A percentile compares a stretch with the other conserved stretches of the same genome.
phyloP scores from a whole-genome alignment of 2,797 vertebrate genomes.

The Dendrocincla tyrannina region DNA sequence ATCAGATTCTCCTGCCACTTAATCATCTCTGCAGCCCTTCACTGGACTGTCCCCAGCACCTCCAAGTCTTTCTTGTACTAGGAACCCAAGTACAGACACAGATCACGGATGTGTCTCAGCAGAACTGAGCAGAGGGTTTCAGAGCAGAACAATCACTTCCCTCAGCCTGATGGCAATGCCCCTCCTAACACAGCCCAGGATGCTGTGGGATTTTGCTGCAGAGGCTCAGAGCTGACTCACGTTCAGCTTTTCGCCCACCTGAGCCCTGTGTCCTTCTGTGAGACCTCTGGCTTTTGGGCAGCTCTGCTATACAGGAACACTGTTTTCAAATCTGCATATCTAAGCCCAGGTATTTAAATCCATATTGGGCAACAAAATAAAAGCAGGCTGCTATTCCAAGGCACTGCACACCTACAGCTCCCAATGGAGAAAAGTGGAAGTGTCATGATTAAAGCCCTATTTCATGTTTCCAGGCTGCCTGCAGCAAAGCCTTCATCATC shows the following conservation, averaged over 20 bases:
- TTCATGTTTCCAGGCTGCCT: slow-evolving; percentile 58
- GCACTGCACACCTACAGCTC: slow-evolving; percentile 41
- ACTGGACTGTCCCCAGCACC: background rate
- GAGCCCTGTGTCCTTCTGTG: background rate
- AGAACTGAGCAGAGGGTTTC: background rate
- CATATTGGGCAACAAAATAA: background rate
- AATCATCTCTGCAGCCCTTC: background rate
- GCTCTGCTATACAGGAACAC: background rate
- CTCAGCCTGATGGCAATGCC: background rate
- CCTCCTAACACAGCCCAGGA: background rate
- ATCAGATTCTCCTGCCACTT: background rate
- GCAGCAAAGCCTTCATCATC: slow-evolving; percentile 64
- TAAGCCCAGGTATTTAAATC: slow-evolving; percentile 6
- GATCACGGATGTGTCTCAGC: background rate
- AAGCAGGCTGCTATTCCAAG: slow-evolving; percentile 27
- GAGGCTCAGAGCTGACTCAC: background rate
- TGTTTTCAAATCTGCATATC: background rate
- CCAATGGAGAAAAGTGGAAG: slow-evolving; percentile 37
- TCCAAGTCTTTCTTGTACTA: background rate
- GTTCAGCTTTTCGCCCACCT: background rate
- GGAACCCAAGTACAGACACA: background rate
- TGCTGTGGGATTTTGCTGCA: background rate
- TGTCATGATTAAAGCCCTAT: slow-evolving; percentile 54
- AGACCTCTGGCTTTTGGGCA: background rate
- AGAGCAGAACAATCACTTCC: background rate